phyloP scores from a whole-genome alignment of 2,888 invertebrate genomes.

The Plutella xylostella region DNA sequence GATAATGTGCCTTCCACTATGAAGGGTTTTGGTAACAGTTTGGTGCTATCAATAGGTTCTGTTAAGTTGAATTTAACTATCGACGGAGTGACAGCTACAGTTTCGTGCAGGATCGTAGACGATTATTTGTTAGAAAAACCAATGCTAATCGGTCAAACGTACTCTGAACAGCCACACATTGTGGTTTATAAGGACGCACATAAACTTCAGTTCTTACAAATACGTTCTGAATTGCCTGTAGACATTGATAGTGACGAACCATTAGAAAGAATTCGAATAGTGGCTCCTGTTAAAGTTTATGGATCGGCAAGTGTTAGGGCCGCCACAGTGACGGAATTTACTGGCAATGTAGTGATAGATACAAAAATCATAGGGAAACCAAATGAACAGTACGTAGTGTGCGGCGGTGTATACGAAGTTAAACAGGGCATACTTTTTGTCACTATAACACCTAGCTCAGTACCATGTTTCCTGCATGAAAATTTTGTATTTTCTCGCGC shows the following conservation, averaged over 20 bases:
- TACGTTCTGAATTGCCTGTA: background rate
- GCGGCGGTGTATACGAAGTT: constrained; percentile 13
- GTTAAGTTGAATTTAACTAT: too few relatives aligned
- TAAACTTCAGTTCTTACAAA: constrained; percentile 3
- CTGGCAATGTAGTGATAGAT: constrained; percentile 7
- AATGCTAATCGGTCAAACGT: too few relatives aligned
- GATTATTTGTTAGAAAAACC: too few relatives aligned
- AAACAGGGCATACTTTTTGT: constrained; percentile 10
- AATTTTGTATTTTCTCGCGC: background rate
- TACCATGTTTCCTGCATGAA: constrained; percentile 6
- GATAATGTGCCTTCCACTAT: background rate
- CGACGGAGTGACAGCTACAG: background rate
- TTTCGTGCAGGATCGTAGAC: too few relatives aligned
- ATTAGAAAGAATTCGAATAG: background rate
- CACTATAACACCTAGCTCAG: constrained; percentile 9
- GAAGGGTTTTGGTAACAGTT: background rate
- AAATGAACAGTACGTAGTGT: constrained; percentile 11
- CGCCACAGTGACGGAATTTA: background rate
- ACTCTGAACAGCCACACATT: too few relatives aligned
- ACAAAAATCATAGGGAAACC: constrained; percentile 15
- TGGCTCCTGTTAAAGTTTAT: background rate
- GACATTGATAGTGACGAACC: background rate
- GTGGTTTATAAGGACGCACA: constrained; percentile 4
- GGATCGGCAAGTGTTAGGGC: background rate
- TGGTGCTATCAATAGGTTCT: background rate